These are phyloP conservation scores for Callosobruchus maculatus DNA, from an alignment of 2,888 invertebrate genomes.

Conservation along the genomic window DNA sequence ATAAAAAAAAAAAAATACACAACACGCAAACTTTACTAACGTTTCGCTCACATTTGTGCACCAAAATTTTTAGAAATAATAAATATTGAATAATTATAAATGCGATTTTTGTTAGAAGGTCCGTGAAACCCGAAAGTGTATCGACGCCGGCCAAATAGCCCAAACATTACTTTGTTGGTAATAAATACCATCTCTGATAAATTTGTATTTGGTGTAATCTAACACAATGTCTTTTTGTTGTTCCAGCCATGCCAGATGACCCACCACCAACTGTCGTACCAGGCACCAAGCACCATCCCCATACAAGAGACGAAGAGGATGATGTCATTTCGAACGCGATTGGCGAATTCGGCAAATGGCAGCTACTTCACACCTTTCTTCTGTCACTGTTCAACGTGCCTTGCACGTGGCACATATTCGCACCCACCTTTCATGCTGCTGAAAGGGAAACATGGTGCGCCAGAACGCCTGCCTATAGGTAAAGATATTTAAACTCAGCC, in stretches of 20 bases:
- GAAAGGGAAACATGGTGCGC: constrained; percentile 69
- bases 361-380: constrained; percentile 68
- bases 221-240: neutral
- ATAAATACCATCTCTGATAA: no score
- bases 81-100: no score
- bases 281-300: neutral
- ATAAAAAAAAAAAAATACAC: no score
- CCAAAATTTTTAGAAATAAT: no score
- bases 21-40: no score
- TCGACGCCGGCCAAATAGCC: no score
- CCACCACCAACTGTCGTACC: neutral
- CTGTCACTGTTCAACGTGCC: constrained; percentile 74
- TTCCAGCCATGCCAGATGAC: constrained; percentile 1
- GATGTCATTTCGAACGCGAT: constrained; percentile 67
- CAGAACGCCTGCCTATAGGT: constrained; percentile 54
- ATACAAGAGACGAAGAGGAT: constrained; percentile 17
- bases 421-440: constrained; percentile 70
- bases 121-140: no score
- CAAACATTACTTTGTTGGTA: no score
- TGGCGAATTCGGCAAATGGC: constrained; percentile 76
- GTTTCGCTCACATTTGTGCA: no score
- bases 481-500: no score
- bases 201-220: no score
- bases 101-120: no score
- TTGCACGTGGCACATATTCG: constrained; percentile 77